Percentiles rank a stretch among this genome's conserved stretches.
Conservation (phyloP, 2,797 vertebrate species). For the Chelonia mydas region DNA sequence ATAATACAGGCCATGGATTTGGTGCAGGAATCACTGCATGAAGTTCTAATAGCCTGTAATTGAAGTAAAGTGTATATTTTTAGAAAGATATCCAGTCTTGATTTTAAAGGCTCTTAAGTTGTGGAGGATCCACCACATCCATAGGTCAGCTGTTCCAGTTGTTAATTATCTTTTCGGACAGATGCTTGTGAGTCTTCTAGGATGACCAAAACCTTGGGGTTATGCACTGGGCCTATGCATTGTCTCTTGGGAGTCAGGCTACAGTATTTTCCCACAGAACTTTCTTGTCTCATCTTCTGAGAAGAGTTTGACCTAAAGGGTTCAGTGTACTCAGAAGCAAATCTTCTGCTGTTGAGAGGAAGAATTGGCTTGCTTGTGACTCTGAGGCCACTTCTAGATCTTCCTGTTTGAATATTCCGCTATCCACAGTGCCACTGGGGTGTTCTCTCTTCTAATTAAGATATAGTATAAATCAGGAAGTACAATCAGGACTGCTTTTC, state of each 20-base stretch:
- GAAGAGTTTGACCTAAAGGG: not conserved
- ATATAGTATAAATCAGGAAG: not conserved
- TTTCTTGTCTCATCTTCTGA: not conserved
- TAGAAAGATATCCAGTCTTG: not conserved
- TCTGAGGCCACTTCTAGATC: rapidly evolving
- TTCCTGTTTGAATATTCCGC: not conserved
- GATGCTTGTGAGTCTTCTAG: not conserved
- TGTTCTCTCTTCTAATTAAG: not conserved
- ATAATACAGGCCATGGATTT: too few species aligned
- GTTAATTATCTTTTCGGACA: too few species aligned
- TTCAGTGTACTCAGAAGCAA: not conserved
- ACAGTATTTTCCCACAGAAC: not conserved
- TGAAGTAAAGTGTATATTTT: not conserved
- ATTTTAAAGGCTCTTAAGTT: not conserved
- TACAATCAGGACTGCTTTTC: not conserved
- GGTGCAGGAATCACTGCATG: too few species aligned
- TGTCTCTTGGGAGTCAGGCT: not conserved
- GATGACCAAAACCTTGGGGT: not conserved
- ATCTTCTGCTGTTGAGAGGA: not conserved
- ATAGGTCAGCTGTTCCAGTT: not conserved
- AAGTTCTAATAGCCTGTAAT: too few species aligned
- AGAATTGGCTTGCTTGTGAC: not conserved
- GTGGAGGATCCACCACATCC: not conserved
- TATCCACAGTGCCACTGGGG: not conserved
- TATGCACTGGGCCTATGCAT: not conserved